Evolutionary conservation across 2,113 vertebrate genomes (phyloP).

Genomic region (Morone saxatilis): DNA sequence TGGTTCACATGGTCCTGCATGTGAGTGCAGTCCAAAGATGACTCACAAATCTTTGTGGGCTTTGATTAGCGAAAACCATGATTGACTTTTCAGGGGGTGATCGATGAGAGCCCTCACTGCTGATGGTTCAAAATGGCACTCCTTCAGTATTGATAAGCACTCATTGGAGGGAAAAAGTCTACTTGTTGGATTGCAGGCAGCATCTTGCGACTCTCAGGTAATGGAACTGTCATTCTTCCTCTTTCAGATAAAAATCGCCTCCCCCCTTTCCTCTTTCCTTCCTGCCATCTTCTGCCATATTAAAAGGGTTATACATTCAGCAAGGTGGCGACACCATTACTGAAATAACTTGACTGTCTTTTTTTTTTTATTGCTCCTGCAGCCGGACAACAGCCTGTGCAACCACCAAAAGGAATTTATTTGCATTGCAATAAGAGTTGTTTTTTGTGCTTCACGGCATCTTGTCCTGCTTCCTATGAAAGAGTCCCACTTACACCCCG

Average conservation of each 20-base stretch:
- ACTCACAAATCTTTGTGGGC: slow-evolving; percentile 48
- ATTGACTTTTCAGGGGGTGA: slow-evolving; percentile 74
- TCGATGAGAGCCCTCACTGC: slow-evolving; percentile 66
- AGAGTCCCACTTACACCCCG: neutral
- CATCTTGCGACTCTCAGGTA: slow-evolving; percentile 76
- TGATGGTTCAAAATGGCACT: slow-evolving; percentile 65
- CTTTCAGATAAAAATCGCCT: slow-evolving; percentile 79
- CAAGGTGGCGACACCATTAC: slow-evolving; percentile 69
- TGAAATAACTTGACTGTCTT: slow-evolving; percentile 65
- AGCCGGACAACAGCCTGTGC: slow-evolving; percentile 8
- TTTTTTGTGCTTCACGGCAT: slow-evolving; percentile 1
- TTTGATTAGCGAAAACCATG: slow-evolving; percentile 73
- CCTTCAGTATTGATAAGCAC: slow-evolving; percentile 80
- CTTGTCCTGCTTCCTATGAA: neutral
- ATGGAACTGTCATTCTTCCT: slow-evolving; percentile 86
- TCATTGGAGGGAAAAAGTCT: slow-evolving; percentile 56
- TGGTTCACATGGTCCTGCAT: slow-evolving; percentile 4
- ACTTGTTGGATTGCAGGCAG: slow-evolving; percentile 75
- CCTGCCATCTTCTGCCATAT: slow-evolving; percentile 68
- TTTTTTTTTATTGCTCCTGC: slow-evolving; percentile 43
- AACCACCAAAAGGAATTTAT: slow-evolving; percentile 11
- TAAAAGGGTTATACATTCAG: slow-evolving; percentile 79
- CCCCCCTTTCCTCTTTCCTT: slow-evolving; percentile 57
- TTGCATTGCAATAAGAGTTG: slow-evolving; percentile 16
- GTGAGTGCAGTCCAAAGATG: slow-evolving; percentile 34